phyloP scores from a whole-genome alignment of 2,113 vertebrate genomes.

The Pseudorasbora parva region DNA sequence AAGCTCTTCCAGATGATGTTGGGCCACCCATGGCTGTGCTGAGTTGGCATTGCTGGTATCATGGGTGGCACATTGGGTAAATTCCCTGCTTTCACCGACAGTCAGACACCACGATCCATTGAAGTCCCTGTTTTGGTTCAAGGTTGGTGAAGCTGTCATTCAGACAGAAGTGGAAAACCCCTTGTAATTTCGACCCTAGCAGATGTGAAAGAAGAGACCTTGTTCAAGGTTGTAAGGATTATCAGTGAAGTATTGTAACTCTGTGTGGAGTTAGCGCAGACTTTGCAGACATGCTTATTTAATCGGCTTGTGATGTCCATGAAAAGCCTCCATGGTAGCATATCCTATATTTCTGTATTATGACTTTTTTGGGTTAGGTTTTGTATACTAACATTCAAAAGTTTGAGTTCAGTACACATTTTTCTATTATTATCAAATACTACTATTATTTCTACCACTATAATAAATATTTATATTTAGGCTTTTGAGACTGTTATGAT shows the following conservation, averaged over 20 bases:
- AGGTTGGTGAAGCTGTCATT: slow-evolving; percentile 23
- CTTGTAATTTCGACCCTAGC: slow-evolving; percentile 33
- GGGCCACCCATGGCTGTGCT: slow-evolving; percentile 66
- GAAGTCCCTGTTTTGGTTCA: slow-evolving; percentile 56
- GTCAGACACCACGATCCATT: slow-evolving; percentile 61
- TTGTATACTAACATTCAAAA: too few relatives aligned
- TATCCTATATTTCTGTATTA: slow-evolving; percentile 25
- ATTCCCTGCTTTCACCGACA: slow-evolving; percentile 58
- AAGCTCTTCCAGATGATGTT: neutral
- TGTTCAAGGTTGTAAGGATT: slow-evolving; percentile 41
- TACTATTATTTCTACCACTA: too few relatives aligned
- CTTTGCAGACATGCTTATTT: slow-evolving; percentile 28
- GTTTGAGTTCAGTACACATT: too few relatives aligned
- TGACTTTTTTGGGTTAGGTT: slow-evolving; percentile 35
- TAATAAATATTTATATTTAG: too few relatives aligned
- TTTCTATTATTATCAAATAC: too few relatives aligned
- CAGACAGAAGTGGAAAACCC: slow-evolving; percentile 32
- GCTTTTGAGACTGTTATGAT: too few relatives aligned
- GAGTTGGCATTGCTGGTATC: slow-evolving; percentile 57
- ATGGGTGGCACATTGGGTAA: slow-evolving; percentile 67
- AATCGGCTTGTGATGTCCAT: slow-evolving; percentile 32
- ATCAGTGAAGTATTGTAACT: slow-evolving; percentile 27
- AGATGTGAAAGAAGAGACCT: slow-evolving; percentile 12
- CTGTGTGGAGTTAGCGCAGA: slow-evolving; percentile 51
- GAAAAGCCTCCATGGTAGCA: neutral